Evolutionary conservation across 2,888 invertebrate species (phyloP), one percentile per base, ranked within the genome.

Genomic region (Neria commutata): DNA sequence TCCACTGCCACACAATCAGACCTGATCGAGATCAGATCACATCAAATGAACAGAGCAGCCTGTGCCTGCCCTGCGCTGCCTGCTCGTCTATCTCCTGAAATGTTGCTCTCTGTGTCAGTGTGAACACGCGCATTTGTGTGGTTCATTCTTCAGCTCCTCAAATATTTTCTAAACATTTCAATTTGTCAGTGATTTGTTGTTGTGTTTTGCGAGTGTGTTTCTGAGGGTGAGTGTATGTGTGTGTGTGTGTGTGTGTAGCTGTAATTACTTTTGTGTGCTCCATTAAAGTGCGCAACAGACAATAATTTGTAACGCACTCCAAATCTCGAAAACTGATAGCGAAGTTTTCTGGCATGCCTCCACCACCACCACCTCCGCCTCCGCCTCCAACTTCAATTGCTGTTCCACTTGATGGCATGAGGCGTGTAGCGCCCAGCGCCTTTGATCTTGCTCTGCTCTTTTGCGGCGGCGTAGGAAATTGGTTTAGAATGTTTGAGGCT

Each of bases 21-120:
- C n/a, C 42, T 54, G 59, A 56, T 33, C 14, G 40, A 29, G 19
- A 33, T 17, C 14, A 55, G 54, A 33, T 21, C 26, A 37, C 45
- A 42, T 11, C 25, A 56, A n/a, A 63, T 53, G 55, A 61, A n/a
- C 71, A 63, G 53, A 63, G 58, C 65, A 69, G 69, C 60, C 60
- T n/a, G n/a, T n/a, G n/a, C n/a, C n/a, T n/a, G n/a, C n/a, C n/a
- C n/a, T n/a, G n/a, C n/a, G n/a, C n/a, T n/a, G n/a, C n/a, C n/a
- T n/a, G n/a, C n/a, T n/a, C n/a, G n/a, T n/a, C n/a, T n/a, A n/a
- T n/a, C n/a, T n/a, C n/a, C n/a, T n/a, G n/a, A n/a, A n/a, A n/a
- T n/a, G n/a, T n/a, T n/a, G n/a, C n/a, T n/a, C n/a, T n/a, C n/a
- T n/a, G n/a, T n/a, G n/a, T n/a, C n/a, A n/a, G n/a, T n/a, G n/a